Base-by-base conservation (phyloP, 2,113 vertebrate genomes). In the Heterotis niloticus region DNA sequence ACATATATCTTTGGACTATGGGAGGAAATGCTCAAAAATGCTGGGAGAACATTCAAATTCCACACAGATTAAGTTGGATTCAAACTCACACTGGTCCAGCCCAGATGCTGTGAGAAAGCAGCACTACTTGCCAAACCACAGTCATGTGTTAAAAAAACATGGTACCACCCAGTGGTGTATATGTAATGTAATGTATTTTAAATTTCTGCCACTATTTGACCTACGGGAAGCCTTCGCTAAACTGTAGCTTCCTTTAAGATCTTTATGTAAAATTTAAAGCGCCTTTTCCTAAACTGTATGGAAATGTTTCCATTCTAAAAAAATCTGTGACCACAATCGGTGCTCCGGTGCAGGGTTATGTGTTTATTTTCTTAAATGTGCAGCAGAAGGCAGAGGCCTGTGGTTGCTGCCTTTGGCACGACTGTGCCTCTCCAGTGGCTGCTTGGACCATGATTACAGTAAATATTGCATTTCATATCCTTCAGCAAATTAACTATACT, bases 281-380 rank as follows among this genome's bases (percentile, higher is more conserved):
- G 1, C 11, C 11, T 66, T 54, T 18, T 65, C 29, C 23, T 24
- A 23, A 17, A 44, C 75, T 76, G 7, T 44, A n/a, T 2, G 62
- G 75, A 64, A 44, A 76, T n/a, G 59, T 76, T 52, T 65, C 60
- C 75, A 14, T 60, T 18, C 24, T 56, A 65, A 34, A 70, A 16
- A 20, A 1, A 34, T 51, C 60, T 12, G 20, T 60, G 5, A 3
- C 60, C 62, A 24, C 59, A 34, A 12, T 29, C 16, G 16, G 10
- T 4, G 17, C 51, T 12, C 68, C 62, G 24, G 62, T 51, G 16
- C 29, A 44, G 29, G 29, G 17, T 1, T 17, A 69, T 69, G 67
- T 69, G 67, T 54, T 71, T 52, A 14, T 54, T 71, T 71, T 71
- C 44, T 7, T 28, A 23, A 64, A 24, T 23, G n/a, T 24, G 34